These are phyloP conservation scores for Sebastes baramenuke DNA, from an alignment of 2,797 vertebrate species.

Conservation along the genomic window DNA sequence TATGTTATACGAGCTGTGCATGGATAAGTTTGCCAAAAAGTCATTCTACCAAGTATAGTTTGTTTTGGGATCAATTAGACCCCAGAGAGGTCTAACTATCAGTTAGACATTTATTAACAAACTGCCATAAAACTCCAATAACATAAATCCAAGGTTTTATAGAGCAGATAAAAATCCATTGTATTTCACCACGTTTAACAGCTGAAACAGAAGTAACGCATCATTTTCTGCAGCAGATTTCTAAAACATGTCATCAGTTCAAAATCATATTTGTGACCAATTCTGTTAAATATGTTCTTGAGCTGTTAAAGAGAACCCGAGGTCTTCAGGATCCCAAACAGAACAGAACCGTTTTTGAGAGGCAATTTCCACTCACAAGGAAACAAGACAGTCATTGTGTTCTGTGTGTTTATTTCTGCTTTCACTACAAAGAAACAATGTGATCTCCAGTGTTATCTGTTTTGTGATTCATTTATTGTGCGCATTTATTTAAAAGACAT, in stretches of 20 bases:
- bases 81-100: background rate
- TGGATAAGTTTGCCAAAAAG: background rate
- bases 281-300: background rate
- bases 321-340: background rate
- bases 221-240: accelerated
- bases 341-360: background rate
- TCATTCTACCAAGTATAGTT: background rate
- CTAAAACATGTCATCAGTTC: background rate
- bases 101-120: background rate
- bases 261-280: background rate
- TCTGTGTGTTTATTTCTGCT: background rate
- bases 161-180: background rate
- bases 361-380: background rate
- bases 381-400: background rate
- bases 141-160: too few relatives aligned
- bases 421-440: background rate
- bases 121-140: too few relatives aligned
- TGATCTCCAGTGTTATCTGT: background rate
- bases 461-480: background rate
- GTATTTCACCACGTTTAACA: background rate
- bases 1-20: background rate
- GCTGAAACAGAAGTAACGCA: background rate
- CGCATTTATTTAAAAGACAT: background rate
- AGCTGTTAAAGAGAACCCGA: background rate
- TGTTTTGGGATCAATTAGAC: too few relatives aligned